Evolutionary conservation across 1,140 invertebrate genomes (phyloP), one percentile per base, ranked within the genome.

Genomic region (Hylyphantes graminicola): DNA sequence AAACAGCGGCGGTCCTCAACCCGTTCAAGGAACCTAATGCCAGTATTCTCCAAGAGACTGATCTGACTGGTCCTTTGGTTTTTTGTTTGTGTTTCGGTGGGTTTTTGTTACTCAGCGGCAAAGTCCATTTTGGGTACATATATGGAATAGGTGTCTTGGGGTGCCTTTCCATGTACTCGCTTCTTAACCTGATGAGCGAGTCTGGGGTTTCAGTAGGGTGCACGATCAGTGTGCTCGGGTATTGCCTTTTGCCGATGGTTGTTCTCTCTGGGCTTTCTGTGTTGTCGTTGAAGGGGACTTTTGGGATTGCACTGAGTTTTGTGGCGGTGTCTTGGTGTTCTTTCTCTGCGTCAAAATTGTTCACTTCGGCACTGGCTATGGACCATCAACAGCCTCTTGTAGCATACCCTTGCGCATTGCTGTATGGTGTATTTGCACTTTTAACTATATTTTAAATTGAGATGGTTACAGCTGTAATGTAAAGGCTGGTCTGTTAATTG

Each of bases 401-500:
- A 73, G 96, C 96, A 17, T 99, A 99, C 91, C 97, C 97, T 7
- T 99, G 97, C 91, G 93, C 95, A 67, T 91, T 99, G 70, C 93
- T 99, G n/a, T 98, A 97, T 91, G 96, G 96, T 59, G 95, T 98
- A 2, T 99, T 98, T 92, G 96, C 96, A 53, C 92, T 99, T 55
- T 92, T 98, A 85, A 95, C 97, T 63, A 93, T 98, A 87, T 98
- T 98, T 91, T 98, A 92, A 94, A 72, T 54, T 63, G 13, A 17
- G 35, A 2, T 35, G 35, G 35, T 1, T 35, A 2, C 35, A 35
- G 35, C 35, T 35, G 35, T 35, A 35, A 35, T 35, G 35, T 2
- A 35, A 35, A 2, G 35, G 35, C 5, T 35, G 35, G 35, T 35
- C 35, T 35, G 35, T 35, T n/a, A n/a, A n/a, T n/a, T n/a, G n/a